phyloP scores from a whole-genome alignment of 2,888 invertebrate species.

The Argynnis bischoffii region DNA sequence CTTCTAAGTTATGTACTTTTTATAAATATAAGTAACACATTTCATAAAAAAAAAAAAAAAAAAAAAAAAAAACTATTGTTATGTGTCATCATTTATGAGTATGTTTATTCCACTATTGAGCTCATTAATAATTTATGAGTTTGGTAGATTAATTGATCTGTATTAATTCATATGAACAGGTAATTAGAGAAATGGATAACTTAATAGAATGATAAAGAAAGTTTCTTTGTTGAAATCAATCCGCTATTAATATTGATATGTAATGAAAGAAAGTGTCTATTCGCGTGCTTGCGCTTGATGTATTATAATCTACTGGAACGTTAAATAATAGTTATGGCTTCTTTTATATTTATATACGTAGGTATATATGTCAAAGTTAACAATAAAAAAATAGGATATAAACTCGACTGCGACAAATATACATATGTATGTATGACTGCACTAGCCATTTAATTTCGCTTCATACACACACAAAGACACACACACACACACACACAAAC shows the following conservation, averaged over 20 bases:
- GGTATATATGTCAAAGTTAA: too few relatives aligned
- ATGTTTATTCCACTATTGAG: background rate
- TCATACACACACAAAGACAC: too few relatives aligned
- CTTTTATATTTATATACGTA: too few relatives aligned
- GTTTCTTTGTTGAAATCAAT: conserved; percentile 6
- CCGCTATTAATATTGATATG: conserved; percentile 3
- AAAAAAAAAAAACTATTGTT: background rate
- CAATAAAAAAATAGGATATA: too few relatives aligned
- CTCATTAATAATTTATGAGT: background rate
- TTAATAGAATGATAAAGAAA: conserved; percentile 5
- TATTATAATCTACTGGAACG: background rate
- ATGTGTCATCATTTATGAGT: background rate
- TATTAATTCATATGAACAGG: background rate
- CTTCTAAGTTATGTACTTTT: too few relatives aligned
- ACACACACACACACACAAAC: too few relatives aligned
- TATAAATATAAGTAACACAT: too few relatives aligned
- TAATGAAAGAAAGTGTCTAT: background rate
- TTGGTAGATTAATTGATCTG: background rate
- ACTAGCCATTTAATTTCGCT: too few relatives aligned
- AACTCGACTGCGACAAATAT: too few relatives aligned
- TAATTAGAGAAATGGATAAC: conserved; percentile 10
- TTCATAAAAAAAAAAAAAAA: too few relatives aligned
- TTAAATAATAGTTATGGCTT: background rate
- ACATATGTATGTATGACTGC: too few relatives aligned
- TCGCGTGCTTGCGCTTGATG: background rate